Evolutionary conservation across 2,888 invertebrate genomes (phyloP).

Genomic region (Hirtodrosophila histrioides): DNA sequence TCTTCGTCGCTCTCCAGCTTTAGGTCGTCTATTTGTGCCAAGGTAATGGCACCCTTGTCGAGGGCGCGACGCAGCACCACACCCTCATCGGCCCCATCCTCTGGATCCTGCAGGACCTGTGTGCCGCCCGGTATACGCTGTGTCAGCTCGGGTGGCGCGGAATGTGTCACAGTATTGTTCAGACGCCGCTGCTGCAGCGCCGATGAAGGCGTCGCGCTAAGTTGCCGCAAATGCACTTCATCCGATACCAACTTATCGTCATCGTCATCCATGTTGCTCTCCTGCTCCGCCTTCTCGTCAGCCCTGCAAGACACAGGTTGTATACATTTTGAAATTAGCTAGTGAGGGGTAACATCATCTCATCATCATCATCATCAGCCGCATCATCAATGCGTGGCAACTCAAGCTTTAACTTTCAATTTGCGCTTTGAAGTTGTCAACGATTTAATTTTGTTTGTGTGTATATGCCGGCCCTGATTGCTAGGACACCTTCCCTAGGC

Average conservation of each 20-base stretch:
- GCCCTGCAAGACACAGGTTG: constrained; percentile 56
- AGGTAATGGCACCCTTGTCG: constrained; percentile 66
- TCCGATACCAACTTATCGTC: constrained; percentile 81
- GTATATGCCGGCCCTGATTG: constrained; percentile 33
- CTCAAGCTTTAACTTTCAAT: constrained; percentile 43
- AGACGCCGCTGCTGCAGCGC: constrained; percentile 63
- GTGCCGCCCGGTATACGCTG: constrained; percentile 33
- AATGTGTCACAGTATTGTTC: constrained; percentile 57
- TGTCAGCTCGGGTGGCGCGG: constrained; percentile 63
- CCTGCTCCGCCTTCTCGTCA: constrained; percentile 58
- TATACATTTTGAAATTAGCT: neutral
- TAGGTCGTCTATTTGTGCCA: constrained; percentile 74
- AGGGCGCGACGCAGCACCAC: constrained; percentile 64
- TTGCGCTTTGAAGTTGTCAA: constrained; percentile 61
- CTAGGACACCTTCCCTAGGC: constrained; percentile 1
- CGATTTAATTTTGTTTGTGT: constrained; percentile 29
- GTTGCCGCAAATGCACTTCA: constrained; percentile 77
- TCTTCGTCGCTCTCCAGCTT: constrained; percentile 55
- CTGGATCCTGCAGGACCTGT: constrained; percentile 14
- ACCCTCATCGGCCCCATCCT: constrained; percentile 45
- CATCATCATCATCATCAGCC: neutral
- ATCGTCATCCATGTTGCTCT: constrained; percentile 80
- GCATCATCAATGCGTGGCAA: constrained; percentile 11
- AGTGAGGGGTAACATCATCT: constrained; percentile 1
- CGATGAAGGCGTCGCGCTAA: constrained; percentile 76